These are phyloP conservation scores for Perognathus longimembris DNA, from an alignment of 2,113 vertebrate species.

Conservation along the genomic window DNA sequence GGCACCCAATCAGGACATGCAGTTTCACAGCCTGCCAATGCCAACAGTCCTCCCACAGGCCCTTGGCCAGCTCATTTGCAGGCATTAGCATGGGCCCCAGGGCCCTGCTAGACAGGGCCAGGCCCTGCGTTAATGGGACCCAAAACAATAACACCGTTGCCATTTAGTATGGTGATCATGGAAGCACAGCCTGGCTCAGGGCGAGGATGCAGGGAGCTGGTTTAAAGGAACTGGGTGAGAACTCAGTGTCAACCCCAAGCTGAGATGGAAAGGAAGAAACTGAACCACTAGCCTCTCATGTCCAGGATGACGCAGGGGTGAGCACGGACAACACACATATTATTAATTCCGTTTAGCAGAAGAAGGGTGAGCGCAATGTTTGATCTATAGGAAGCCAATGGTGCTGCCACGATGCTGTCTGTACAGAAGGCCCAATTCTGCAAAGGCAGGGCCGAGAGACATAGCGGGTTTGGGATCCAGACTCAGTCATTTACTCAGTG, in stretches of 20 bases:
- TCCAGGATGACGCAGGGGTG: background rate
- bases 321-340: fast-evolving
- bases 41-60: background rate
- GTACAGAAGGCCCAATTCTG: background rate
- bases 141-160: background rate
- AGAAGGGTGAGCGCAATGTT: background rate
- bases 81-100: background rate
- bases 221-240: background rate
- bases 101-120: background rate
- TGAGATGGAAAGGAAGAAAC: background rate
- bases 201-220: background rate
- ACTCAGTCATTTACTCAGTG: background rate
- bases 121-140: background rate
- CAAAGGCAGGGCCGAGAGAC: background rate
- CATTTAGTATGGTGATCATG: background rate
- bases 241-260: background rate
- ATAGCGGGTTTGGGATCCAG: background rate
- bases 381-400: background rate
- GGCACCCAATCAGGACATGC: background rate
- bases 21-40: conserved; percentile 18
- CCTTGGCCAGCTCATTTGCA: background rate
- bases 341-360: background rate
- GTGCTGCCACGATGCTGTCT: background rate
- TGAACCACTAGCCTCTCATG: background rate
- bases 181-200: background rate